phyloP scores from a whole-genome alignment of 2,888 invertebrate genomes.

The Chloromyia formosa region DNA sequence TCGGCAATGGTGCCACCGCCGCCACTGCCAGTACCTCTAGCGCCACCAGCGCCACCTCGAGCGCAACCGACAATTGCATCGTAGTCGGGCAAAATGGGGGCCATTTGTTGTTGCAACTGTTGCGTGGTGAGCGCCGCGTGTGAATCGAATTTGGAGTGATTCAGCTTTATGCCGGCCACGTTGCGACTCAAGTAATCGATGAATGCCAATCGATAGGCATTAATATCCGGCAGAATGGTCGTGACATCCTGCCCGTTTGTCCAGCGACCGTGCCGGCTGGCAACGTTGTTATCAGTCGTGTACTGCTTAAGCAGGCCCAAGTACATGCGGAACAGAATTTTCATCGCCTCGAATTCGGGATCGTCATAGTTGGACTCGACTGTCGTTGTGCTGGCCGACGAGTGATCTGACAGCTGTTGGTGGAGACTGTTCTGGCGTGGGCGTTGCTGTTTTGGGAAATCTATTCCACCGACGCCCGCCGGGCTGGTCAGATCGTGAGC shows the following conservation, averaged over 20 bases:
- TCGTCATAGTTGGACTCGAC: slow-evolving; percentile 51
- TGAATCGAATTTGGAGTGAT: slow-evolving; percentile 39
- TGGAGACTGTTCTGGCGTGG: neutral
- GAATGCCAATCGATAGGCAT: slow-evolving; percentile 45
- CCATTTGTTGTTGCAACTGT: neutral
- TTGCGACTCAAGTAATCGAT: slow-evolving; percentile 43
- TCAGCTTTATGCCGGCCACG: slow-evolving; percentile 40
- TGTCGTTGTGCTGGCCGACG: neutral
- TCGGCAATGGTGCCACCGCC: neutral
- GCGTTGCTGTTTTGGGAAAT: neutral
- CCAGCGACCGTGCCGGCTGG: neutral
- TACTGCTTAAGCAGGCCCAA: slow-evolving; percentile 65
- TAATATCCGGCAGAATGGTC: slow-evolving; percentile 22
- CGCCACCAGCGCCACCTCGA: neutral
- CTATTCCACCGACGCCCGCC: neutral
- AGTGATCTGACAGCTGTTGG: neutral
- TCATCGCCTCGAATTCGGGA: slow-evolving; percentile 65
- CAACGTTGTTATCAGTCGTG: neutral
- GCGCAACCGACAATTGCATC: too few species aligned
- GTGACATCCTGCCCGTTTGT: neutral
- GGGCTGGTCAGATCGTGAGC: neutral
- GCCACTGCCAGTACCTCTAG: neutral
- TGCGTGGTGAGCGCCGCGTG: neutral
- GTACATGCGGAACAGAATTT: slow-evolving; percentile 71
- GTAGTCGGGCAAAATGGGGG: slow-evolving; percentile 6